Evolutionary conservation across 37 sponge, comb jelly and placozoan species (phyloP), one percentile per base, ranked within the genome.

Genomic region (Cliona cf. orientalis): DNA sequence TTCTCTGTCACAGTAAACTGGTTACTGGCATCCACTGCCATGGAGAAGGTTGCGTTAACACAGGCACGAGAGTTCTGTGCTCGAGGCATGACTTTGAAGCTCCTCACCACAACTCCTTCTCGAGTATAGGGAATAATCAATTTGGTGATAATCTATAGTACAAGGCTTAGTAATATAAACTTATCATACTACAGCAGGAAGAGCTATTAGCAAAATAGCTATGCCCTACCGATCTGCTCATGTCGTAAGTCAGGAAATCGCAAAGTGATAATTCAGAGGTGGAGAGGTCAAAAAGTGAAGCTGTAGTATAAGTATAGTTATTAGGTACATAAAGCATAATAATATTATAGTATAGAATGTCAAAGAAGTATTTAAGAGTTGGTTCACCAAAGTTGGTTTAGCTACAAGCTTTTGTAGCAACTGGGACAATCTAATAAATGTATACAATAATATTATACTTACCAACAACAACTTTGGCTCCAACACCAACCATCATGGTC

Each of bases 21-120:
- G 17, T 63, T 56, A 42, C 49, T 31, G 56, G 79, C 40, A 37
- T 78, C 76, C 19, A 85, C 66, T 65, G 39, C 29, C 73, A 86
- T 69, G 14, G 72, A 55, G 75, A 91, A 91, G 22, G 68, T 87
- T 35, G 91, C 91, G 43, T 91, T 91, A 61, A 91, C 91, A 76
- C 82, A 91, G 19, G 91, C 91, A 75, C 86, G 87, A 34, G 91
- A 78, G 72, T 91, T 86, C 91, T 86, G 75, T 29, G 77, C 56
- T 46, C 91, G 49, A 17, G 91, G 87, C 91, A 91, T 91, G 63
- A 91, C 60, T 41, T 91, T 91, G 78, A 59, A 91, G 31, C 82
- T 86, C 36, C 71, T 57, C 33, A 91, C 68, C 19, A 59, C 33
- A 28, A 57, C 57, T 32, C 78, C 76, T 0, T 57, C 23, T 9